Percentiles rank a stretch among this genome's conserved stretches.
phyloP scores from a whole-genome alignment of 2,113 vertebrate species.

The Urocitellus parryii region DNA sequence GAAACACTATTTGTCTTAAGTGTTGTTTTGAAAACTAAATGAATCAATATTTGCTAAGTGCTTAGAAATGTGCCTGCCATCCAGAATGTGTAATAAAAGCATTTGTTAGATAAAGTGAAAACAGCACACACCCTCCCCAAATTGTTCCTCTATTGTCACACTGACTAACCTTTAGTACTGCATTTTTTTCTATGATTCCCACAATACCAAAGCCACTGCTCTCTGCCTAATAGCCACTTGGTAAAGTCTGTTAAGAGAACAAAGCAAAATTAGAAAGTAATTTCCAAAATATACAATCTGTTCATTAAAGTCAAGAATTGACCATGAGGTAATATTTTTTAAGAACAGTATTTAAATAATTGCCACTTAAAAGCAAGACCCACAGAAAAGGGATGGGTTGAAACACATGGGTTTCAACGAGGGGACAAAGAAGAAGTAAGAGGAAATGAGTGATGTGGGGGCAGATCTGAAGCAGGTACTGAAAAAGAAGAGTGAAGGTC shows the following conservation, averaged over 20 bases:
- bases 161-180: background rate
- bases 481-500: background rate
- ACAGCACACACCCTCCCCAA: background rate
- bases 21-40: background rate
- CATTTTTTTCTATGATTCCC: background rate
- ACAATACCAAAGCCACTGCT: background rate
- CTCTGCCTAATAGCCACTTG: background rate
- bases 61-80: background rate
- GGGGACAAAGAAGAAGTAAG: background rate
- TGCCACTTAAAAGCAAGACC: background rate
- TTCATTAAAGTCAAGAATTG: slow-evolving; percentile 33
- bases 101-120: slow-evolving; percentile 1
- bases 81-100: background rate
- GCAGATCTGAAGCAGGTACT: background rate
- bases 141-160: background rate
- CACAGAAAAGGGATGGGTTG: background rate
- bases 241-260: background rate
- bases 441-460: background rate
- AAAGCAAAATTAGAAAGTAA: slow-evolving; percentile 5
- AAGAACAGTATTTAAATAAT: slow-evolving; percentile 28
- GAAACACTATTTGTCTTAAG: background rate
- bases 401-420: background rate
- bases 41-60: slow-evolving; percentile 15
- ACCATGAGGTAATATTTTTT: background rate
- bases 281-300: background rate